phyloP scores from a whole-genome alignment of 2,888 invertebrate genomes.

The Eupithecia subfuscata region DNA sequence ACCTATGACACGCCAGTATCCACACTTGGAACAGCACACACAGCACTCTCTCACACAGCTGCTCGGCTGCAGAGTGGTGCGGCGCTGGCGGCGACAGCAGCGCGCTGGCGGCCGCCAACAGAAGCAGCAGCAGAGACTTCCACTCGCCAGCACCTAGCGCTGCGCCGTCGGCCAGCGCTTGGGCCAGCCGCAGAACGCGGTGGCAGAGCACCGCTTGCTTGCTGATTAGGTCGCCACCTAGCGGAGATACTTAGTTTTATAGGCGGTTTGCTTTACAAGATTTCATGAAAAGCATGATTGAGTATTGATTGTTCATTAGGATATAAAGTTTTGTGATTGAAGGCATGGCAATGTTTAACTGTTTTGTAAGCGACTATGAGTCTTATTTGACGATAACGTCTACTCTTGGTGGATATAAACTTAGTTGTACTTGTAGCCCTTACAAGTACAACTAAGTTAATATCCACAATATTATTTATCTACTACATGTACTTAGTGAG shows the following conservation, averaged over 20 bases:
- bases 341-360: too few relatives aligned
- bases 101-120: slow-evolving; percentile 93
- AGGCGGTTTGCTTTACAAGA: background rate
- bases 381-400: slow-evolving; percentile 94
- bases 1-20: slow-evolving; percentile 42
- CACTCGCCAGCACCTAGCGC: slow-evolving; percentile 93
- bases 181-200: slow-evolving; percentile 93
- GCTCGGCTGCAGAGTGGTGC: slow-evolving; percentile 97
- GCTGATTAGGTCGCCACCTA: slow-evolving; percentile 95
- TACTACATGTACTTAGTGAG: background rate
- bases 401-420: slow-evolving; percentile 82
- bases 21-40: slow-evolving; percentile 93
- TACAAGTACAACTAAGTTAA: too few relatives aligned
- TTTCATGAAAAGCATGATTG: background rate
- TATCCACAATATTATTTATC: too few relatives aligned
- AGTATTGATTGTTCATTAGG: background rate
- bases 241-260: background rate
- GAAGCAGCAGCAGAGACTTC: slow-evolving; percentile 93
- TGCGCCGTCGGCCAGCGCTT: slow-evolving; percentile 84
- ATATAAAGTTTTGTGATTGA: too few relatives aligned
- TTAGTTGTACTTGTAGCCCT: background rate
- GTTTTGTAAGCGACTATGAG: background rate
- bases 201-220: slow-evolving; percentile 97
- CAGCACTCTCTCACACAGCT: slow-evolving; percentile 96
- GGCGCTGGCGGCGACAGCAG: slow-evolving; percentile 96